Conservation (phyloP, 2,888 invertebrate genomes). For the Drosophila prolongata region DNA sequence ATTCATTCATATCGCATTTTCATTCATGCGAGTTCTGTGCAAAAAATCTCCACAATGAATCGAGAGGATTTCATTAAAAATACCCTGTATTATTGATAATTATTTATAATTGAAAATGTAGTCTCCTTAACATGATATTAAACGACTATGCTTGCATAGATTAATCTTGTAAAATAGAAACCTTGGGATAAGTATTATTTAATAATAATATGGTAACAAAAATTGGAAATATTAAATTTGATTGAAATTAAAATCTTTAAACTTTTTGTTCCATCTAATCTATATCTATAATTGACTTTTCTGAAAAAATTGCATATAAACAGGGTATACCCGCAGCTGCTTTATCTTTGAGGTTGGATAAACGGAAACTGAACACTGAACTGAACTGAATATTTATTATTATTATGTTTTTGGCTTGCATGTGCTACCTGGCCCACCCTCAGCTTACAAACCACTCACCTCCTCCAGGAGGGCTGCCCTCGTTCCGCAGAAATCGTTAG, state of each 20-base stretch:
- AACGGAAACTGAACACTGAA: slow-evolving; percentile 51
- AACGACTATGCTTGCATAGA: no score
- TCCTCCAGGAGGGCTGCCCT: not conserved
- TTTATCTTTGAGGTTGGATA: slow-evolving; percentile 18
- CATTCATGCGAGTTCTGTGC: slow-evolving; percentile 63
- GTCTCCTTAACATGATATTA: not conserved
- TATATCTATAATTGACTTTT: no score
- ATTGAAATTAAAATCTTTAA: no score
- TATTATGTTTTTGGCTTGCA: slow-evolving; percentile 65
- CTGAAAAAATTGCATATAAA: no score
- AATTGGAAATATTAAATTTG: no score
- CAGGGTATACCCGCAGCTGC: slow-evolving; percentile 2
- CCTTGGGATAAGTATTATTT: no score
- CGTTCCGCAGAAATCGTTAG: slow-evolving; percentile 18
- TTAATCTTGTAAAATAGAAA: no score
- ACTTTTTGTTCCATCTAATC: no score
- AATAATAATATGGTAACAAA: no score
- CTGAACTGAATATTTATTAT: slow-evolving; percentile 77
- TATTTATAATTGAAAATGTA: not conserved
- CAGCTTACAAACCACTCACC: slow-evolving; percentile 5
- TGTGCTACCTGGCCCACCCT: slow-evolving; percentile 18
- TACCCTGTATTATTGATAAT: slow-evolving; percentile 5
- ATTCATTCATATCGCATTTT: slow-evolving; percentile 74
- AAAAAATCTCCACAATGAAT: slow-evolving; percentile 21
- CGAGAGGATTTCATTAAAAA: slow-evolving; percentile 10